A percentile compares a stretch with the other conserved stretches of the same genome.
phyloP scores from a whole-genome alignment of 2,888 invertebrate genomes.

The Macaria notata region DNA sequence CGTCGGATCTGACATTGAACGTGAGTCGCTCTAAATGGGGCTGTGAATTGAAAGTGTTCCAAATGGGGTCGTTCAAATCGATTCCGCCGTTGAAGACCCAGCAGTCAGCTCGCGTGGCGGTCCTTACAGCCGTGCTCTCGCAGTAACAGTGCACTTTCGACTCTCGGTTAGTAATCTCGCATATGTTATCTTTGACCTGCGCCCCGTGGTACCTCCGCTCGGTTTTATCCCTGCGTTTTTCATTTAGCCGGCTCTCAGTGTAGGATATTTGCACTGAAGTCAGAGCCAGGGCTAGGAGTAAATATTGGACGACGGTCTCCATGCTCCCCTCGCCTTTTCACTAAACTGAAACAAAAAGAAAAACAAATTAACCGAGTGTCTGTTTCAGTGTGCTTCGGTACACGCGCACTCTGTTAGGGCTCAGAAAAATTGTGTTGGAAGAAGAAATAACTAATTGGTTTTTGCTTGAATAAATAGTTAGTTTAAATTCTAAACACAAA shows the following conservation, averaged over 20 bases:
- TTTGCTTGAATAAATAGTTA: no score
- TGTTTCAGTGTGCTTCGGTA: conserved; percentile 7
- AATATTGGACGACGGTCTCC: conserved; percentile 76
- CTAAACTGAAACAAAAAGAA: conserved; percentile 71
- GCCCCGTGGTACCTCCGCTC: conserved; percentile 67
- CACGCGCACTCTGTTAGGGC: conserved; percentile 1
- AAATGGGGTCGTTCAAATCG: conserved; percentile 86
- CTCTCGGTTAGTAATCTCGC: conserved; percentile 79
- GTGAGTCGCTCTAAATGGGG: conserved; percentile 85
- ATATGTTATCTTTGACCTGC: conserved; percentile 79
- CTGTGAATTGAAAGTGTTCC: conserved; percentile 88
- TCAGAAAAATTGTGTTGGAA: background rate
- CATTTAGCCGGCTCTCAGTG: conserved; percentile 78
- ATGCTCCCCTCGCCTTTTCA: conserved; percentile 54
- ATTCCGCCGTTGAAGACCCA: conserved; percentile 88
- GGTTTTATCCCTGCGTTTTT: conserved; percentile 78
- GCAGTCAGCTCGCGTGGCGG: conserved; percentile 88
- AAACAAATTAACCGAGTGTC: conserved; percentile 41
- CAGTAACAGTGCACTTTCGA: conserved; percentile 87
- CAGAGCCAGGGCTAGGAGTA: conserved; percentile 76
- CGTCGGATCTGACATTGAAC: conserved; percentile 87
- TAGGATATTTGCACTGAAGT: conserved; percentile 79
- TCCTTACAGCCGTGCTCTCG: conserved; percentile 77
- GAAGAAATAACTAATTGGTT: background rate
- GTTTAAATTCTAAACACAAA: no score